Conservation (phyloP, 2,113 vertebrate genomes). For the Rallus limicola region DNA sequence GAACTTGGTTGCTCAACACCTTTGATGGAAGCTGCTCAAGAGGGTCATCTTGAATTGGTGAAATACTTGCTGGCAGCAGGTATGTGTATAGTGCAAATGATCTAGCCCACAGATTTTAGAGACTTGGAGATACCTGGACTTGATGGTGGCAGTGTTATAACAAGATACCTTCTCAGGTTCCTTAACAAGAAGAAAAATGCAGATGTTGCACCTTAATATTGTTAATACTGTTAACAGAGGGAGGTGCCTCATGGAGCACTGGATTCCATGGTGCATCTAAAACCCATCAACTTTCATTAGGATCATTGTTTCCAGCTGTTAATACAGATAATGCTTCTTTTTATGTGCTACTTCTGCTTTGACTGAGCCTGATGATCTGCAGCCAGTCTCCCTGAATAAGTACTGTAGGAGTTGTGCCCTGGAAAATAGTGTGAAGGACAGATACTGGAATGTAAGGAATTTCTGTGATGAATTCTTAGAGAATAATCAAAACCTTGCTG, state of each 20-base stretch:
- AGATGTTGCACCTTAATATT: background rate
- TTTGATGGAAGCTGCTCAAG: slow-evolving; percentile 98
- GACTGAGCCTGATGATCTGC: background rate
- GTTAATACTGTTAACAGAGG: background rate
- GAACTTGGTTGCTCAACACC: slow-evolving; percentile 98
- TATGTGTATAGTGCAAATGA: slow-evolving; percentile 56
- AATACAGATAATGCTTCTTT: background rate
- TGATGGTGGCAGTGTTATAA: background rate
- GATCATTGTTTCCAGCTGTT: background rate
- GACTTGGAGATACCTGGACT: background rate
- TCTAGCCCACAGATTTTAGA: background rate
- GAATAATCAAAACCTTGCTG: background rate
- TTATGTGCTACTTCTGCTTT: background rate
- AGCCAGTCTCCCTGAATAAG: background rate
- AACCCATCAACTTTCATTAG: background rate
- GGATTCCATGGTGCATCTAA: background rate
- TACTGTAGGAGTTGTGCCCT: background rate
- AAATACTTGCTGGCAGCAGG: slow-evolving; percentile 97
- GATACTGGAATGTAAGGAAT: background rate
- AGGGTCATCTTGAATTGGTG: slow-evolving; percentile 96
- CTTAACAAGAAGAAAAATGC: background rate
- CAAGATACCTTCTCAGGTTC: background rate
- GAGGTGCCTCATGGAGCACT: background rate
- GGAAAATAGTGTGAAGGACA: background rate
- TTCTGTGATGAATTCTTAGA: background rate